Conservation (phyloP, 2,888 invertebrate species). For the Tetanocera ferruginea region DNA sequence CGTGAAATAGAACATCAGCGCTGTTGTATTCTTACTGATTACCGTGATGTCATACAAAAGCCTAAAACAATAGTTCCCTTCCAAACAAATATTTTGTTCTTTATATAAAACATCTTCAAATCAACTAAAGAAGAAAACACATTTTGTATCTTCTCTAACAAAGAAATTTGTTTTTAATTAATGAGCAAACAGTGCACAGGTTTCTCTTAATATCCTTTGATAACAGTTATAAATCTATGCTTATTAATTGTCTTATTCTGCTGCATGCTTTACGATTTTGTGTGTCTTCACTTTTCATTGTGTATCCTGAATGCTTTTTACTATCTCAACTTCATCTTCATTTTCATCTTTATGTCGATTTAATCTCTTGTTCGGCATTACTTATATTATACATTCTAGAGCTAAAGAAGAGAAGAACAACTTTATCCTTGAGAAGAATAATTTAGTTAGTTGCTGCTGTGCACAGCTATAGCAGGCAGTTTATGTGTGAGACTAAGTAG, state of each 20-base stretch:
- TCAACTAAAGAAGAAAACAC: neutral
- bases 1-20: no score
- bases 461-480: neutral
- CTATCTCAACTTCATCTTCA: neutral
- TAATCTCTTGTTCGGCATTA: neutral
- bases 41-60: no score
- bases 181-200: neutral
- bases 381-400: neutral
- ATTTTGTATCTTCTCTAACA: neutral
- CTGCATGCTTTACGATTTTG: neutral
- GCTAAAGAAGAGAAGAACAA: neutral
- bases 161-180: neutral
- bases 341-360: constrained; percentile 2
- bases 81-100: no score
- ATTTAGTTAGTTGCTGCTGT: neutral
- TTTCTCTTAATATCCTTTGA: constrained; percentile 1
- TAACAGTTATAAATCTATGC: neutral
- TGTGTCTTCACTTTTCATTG: neutral
- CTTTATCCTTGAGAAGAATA: constrained; percentile 5
- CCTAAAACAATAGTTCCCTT: no score
- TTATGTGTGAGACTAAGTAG: neutral
- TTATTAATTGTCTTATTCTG: neutral
- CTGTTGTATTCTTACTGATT: no score
- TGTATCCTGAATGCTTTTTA: neutral
- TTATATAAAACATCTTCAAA: neutral